Percentiles rank a stretch among this genome's conserved stretches.
These are phyloP conservation scores for Mantis religiosa DNA, from an alignment of 2,888 invertebrate species.

Conservation along the genomic window DNA sequence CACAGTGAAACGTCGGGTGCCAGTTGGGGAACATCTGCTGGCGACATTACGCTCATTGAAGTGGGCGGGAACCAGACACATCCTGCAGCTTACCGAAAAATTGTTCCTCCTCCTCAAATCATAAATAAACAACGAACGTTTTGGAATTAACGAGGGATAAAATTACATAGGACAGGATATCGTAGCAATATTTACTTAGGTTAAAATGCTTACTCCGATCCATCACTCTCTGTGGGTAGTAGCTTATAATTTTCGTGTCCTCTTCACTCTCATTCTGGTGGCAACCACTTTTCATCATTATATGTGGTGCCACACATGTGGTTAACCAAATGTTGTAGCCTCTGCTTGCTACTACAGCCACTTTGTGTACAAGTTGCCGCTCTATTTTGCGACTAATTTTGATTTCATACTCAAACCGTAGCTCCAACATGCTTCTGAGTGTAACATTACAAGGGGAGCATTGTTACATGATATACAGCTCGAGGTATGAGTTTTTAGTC, in stretches of 20 bases:
- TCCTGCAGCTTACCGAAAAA: not conserved
- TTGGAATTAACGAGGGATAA: not conserved
- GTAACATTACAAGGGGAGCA: too few species aligned
- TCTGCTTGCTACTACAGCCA: not conserved
- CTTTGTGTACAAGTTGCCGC: not conserved
- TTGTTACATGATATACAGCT: too few species aligned
- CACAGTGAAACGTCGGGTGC: too few species aligned
- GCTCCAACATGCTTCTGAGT: too few species aligned
- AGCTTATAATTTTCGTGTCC: not conserved
- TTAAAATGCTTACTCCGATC: not conserved
- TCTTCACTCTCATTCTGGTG: not conserved
- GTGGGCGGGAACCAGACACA: not conserved
- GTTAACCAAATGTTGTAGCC: not conserved
- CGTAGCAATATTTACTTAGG: not conserved
- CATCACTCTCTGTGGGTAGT: not conserved
- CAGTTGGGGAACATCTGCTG: not conserved
- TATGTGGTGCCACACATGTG: not conserved
- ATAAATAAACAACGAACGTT: not conserved
- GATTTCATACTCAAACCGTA: not conserved
- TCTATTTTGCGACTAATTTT: not conserved
- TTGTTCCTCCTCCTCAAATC: not conserved
- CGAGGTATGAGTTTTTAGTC: too few species aligned
- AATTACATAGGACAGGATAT: not conserved
- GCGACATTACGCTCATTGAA: not conserved
- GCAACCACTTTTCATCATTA: not conserved